Evolutionary conservation across 1,140 invertebrate species (phyloP).

Genomic region (Drosophila azteca): DNA sequence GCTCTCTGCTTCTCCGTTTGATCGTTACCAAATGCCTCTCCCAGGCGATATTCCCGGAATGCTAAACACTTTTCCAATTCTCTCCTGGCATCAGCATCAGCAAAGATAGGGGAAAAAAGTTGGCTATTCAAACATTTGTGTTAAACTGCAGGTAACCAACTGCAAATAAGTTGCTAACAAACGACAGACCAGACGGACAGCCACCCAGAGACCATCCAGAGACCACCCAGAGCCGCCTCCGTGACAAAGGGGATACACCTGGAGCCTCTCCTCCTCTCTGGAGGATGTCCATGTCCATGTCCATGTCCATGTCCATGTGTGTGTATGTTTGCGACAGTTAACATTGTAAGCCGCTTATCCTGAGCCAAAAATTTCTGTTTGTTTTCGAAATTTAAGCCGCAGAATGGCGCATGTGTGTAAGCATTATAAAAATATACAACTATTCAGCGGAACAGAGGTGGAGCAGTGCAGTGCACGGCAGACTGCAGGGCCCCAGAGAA

Average conservation of each 20-base stretch:
- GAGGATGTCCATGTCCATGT: conserved; percentile 10
- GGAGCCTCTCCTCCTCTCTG: not conserved
- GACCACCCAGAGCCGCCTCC: not conserved
- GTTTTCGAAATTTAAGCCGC: conserved; percentile 73
- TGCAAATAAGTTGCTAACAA: conserved; percentile 70
- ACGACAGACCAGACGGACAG: conserved; percentile 30
- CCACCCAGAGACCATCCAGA: conserved; percentile 1
- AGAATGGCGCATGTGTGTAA: conserved; percentile 72
- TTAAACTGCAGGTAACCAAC: conserved; percentile 76
- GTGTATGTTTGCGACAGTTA: conserved; percentile 51
- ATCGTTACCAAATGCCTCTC: not conserved
- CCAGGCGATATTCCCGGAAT: conserved; percentile 27
- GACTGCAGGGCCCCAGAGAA: conserved; percentile 6
- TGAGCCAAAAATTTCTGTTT: conserved; percentile 72
- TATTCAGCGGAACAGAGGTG: conserved; percentile 28
- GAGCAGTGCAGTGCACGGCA: conserved; percentile 1
- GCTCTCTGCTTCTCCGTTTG: not conserved
- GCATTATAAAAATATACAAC: conserved; percentile 63
- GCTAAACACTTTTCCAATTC: conserved; percentile 30
- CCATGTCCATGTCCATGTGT: conserved; percentile 20
- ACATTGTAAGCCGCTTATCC: conserved; percentile 77
- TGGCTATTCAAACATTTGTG: conserved; percentile 72
- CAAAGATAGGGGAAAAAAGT: conserved; percentile 38
- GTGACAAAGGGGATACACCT: not conserved
- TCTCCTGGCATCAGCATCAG: conserved; percentile 6